Percentiles rank a stretch among this genome's conserved stretches.
Evolutionary conservation across 2,113 vertebrate species (phyloP).

Genomic region (Pomatostomus ruficeps): DNA sequence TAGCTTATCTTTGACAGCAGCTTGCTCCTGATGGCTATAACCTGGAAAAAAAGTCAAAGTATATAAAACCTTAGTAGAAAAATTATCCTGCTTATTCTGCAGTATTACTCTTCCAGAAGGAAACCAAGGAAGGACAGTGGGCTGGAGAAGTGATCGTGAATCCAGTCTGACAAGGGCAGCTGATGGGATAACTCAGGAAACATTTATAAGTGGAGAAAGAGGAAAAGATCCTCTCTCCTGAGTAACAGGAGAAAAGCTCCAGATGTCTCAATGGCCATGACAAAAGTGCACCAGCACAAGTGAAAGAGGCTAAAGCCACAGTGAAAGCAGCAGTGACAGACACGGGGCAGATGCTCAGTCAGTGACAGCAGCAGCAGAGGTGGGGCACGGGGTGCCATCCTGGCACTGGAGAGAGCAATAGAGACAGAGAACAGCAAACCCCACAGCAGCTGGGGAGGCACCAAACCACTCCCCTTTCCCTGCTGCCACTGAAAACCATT

Average conservation of each 20-base stretch:
- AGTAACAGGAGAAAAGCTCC: not conserved
- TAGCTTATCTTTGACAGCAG: constrained; percentile 55
- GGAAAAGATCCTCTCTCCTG: not conserved
- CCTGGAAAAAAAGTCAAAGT: constrained; percentile 19
- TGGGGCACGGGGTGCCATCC: not conserved
- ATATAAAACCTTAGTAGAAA: constrained; percentile 23
- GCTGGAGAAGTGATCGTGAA: not conserved
- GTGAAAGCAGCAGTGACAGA: not conserved
- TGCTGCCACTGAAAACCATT: not conserved
- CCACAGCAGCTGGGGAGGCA: constrained; percentile 8
- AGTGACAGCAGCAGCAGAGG: constrained; percentile 19
- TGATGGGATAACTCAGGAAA: not conserved
- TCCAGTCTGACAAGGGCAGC: not conserved
- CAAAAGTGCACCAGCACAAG: not conserved
- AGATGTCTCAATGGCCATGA: not conserved
- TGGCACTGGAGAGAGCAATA: not conserved
- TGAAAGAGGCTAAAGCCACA: not conserved
- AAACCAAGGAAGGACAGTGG: not conserved
- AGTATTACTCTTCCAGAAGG: not conserved
- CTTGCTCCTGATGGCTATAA: constrained; percentile 47
- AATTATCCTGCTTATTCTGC: not conserved
- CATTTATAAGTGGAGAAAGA: not conserved
- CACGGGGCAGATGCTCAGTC: not conserved
- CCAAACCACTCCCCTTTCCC: not conserved
- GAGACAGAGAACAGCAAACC: not conserved